These are phyloP conservation scores for Gambusia yucatana DNA, from an alignment of 2,797 vertebrate species.

Conservation along the genomic window DNA sequence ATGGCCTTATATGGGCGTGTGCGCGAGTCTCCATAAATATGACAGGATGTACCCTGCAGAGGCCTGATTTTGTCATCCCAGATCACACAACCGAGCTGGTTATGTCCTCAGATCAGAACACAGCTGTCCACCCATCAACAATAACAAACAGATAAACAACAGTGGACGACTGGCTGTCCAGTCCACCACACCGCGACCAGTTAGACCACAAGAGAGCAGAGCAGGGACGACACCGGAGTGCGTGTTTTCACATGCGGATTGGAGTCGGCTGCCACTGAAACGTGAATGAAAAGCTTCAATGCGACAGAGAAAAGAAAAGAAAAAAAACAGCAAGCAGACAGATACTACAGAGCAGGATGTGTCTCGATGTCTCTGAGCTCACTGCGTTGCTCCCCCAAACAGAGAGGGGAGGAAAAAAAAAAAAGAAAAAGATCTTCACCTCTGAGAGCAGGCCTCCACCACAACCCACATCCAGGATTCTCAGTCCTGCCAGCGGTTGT, in stretches of 20 bases:
- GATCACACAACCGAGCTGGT: constrained; percentile 64
- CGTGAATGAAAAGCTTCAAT: not conserved
- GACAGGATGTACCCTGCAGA: constrained; percentile 47
- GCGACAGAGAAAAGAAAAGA: not conserved
- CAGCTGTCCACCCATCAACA: constrained; percentile 23
- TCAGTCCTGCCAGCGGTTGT: constrained; percentile 86
- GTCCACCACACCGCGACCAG: constrained; percentile 64
- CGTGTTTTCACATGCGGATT: not conserved
- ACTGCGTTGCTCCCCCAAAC: not conserved
- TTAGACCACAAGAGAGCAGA: constrained; percentile 46
- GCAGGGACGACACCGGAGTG: constrained; percentile 36
- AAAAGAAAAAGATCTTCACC: constrained; percentile 74
- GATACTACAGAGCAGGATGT: not conserved
- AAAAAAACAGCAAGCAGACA: constrained; percentile 16
- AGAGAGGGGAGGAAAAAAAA: not conserved
- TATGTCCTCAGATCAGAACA: constrained; percentile 16
- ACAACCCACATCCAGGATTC: constrained; percentile 93
- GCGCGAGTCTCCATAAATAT: constrained; percentile 17
- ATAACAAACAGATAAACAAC: constrained; percentile 71
- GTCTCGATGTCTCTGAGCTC: constrained; percentile 2
- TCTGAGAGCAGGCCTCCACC: constrained; percentile 94
- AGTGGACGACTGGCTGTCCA: constrained; percentile 64
- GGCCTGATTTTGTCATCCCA: constrained; percentile 74
- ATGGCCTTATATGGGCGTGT: constrained; percentile 34
- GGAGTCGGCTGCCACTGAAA: not conserved